Conservation (phyloP, 2,888 invertebrate genomes). For the Drosophila anomalipes region DNA sequence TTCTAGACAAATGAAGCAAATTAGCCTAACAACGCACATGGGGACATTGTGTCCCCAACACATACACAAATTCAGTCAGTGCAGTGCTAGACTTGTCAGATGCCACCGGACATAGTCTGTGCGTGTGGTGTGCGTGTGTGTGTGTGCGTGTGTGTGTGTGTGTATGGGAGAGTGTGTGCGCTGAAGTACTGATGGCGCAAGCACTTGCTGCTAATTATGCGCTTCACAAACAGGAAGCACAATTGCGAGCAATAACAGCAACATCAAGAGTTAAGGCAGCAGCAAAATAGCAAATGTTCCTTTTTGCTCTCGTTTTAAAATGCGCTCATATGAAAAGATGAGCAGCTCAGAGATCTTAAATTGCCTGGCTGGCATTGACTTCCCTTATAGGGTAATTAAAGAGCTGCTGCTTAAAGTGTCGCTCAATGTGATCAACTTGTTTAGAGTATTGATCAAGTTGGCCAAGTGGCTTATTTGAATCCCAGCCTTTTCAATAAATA, state of each 20-base stretch:
- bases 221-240: constrained; percentile 35
- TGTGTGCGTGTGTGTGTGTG: constrained; percentile 1
- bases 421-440: neutral
- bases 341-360: constrained; percentile 11
- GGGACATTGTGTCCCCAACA: constrained; percentile 60
- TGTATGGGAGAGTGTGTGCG: constrained; percentile 5
- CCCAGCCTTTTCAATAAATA: too few species aligned
- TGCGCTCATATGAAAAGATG: constrained; percentile 43
- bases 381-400: constrained; percentile 10
- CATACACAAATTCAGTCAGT: constrained; percentile 18
- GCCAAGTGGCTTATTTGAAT: neutral
- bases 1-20: constrained; percentile 73
- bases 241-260: constrained; percentile 14
- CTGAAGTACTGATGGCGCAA: constrained; percentile 52
- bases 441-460: neutral
- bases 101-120: constrained; percentile 11
- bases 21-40: constrained; percentile 74
- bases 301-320: constrained; percentile 50
- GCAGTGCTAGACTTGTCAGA: constrained; percentile 20
- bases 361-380: constrained; percentile 8
- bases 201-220: constrained; percentile 71
- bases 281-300: constrained; percentile 28
- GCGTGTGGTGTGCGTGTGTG: constrained; percentile 8
- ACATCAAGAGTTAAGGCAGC: constrained; percentile 27
- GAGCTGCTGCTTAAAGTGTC: neutral